Evolutionary conservation across 2,797 vertebrate species (phyloP).

Genomic region (Smutsia temminckii): DNA sequence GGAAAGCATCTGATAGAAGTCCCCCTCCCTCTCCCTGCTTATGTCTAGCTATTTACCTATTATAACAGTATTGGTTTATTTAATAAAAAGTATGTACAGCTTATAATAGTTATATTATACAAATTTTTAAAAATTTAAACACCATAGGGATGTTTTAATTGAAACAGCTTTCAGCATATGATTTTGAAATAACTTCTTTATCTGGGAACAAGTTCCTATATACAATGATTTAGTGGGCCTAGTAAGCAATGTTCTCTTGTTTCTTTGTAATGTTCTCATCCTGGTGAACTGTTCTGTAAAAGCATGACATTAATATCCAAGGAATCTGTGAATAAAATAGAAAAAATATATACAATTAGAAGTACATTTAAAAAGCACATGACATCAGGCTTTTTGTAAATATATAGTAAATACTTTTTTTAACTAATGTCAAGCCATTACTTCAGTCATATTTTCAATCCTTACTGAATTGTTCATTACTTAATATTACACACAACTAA

Average conservation of each 20-base stretch:
- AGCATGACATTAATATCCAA: not conserved
- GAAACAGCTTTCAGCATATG: not conserved
- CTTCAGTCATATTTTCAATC: not conserved
- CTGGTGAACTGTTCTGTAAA: not conserved
- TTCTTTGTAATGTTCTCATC: not conserved
- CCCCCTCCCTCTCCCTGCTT: no score
- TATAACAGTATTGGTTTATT: not conserved
- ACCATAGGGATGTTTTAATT: not conserved
- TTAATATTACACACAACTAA: not conserved
- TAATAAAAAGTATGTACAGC: not conserved
- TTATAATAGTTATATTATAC: not conserved
- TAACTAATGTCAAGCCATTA: not conserved
- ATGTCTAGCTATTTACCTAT: no score
- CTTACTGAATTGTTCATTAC: not conserved
- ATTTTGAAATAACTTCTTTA: conserved; percentile 6
- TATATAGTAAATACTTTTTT: not conserved
- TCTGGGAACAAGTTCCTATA: not conserved
- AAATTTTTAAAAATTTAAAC: not conserved
- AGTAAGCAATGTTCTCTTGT: not conserved
- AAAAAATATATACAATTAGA: not conserved
- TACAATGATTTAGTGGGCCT: not conserved
- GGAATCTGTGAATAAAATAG: not conserved
- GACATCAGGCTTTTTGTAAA: not conserved
- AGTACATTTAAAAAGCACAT: not conserved
- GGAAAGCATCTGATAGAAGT: no score